Evolutionary conservation across 1,140 invertebrate species (phyloP), one percentile per base, ranked within the genome.

Genomic region (Drosophila littoralis): DNA sequence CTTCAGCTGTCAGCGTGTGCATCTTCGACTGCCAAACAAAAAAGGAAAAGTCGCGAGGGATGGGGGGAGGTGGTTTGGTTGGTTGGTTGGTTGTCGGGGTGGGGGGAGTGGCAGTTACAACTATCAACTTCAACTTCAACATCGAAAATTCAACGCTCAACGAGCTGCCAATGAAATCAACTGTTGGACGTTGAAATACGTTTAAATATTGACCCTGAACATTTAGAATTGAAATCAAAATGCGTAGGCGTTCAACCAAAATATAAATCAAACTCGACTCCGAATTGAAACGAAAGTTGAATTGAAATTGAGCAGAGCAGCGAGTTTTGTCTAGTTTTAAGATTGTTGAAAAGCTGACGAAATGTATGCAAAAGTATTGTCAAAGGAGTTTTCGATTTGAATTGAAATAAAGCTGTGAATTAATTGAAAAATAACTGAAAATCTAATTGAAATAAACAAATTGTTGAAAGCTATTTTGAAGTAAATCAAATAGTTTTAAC

Each of bases 1-100:
- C 83, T 88, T 83, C 66, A 36, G 61, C 83, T 82, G 83, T 86
- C 79, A 79, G 79, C 82, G 46, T 69, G 40, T 69, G 45, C 40
- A 65, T 60, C 67, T 17, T 43, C 28, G 15, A 7, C 10, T 57
- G 33, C 5, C 9, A 40, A n/a, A 42, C 32, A 54, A 52, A 8
- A 32, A 15, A 63, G 46, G 33, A 63, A 60, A 54, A 43, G 32
- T 60, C 42, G 22, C 32, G 22, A 33, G 9, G 5, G 36, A n/a
- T 3, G 38, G 7, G 7, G 9, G n/a, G 22, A 2, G 36, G 4
- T 35, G n/a, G 0, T 7, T 1, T 7, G 10, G 28, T 1, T 7
- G 54, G 12, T 12, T n/a, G n/a, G n/a, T n/a, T n/a, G n/a, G 36
- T 40, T 15, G 15, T 2, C 1, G 7, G 7, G n/a, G 10, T 0